Conservation (phyloP, 2,113 vertebrate genomes). For the Pandion haliaetus region DNA sequence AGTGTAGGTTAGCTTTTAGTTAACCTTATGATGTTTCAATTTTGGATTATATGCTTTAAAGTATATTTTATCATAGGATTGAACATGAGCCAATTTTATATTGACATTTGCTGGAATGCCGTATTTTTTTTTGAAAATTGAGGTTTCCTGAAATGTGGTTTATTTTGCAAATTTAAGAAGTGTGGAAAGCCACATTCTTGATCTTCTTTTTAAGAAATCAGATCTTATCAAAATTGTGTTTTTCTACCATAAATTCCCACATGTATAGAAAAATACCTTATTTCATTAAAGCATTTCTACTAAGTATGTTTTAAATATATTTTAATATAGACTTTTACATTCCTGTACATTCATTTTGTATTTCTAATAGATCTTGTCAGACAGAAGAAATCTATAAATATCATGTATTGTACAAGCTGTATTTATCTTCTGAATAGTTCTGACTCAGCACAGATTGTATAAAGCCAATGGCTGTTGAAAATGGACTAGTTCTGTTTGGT, state of each 20-base stretch:
- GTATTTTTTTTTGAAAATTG: neutral
- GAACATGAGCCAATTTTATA: neutral
- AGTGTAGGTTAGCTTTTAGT: neutral
- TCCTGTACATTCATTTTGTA: neutral
- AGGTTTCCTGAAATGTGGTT: conserved; percentile 67
- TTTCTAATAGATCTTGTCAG: conserved; percentile 37
- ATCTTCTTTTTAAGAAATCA: conserved; percentile 33
- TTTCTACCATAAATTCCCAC: neutral
- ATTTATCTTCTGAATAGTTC: conserved; percentile 47
- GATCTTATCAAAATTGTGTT: conserved; percentile 21
- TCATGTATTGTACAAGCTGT: neutral
- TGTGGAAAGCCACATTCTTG: conserved; percentile 37
- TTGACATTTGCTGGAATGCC: conserved; percentile 17
- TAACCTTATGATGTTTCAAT: neutral
- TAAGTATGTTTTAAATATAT: neutral
- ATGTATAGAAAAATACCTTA: neutral
- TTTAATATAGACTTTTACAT: neutral
- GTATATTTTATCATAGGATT: neutral
- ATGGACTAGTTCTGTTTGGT: neutral
- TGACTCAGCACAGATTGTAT: conserved; percentile 37
- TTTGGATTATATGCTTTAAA: neutral
- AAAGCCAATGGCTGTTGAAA: conserved; percentile 35
- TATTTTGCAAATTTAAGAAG: conserved; percentile 59
- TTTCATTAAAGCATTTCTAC: conserved; percentile 15
- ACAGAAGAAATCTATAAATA: conserved; percentile 36